phyloP scores from a whole-genome alignment of 2,113 vertebrate species.

The Leptosomus discolor region DNA sequence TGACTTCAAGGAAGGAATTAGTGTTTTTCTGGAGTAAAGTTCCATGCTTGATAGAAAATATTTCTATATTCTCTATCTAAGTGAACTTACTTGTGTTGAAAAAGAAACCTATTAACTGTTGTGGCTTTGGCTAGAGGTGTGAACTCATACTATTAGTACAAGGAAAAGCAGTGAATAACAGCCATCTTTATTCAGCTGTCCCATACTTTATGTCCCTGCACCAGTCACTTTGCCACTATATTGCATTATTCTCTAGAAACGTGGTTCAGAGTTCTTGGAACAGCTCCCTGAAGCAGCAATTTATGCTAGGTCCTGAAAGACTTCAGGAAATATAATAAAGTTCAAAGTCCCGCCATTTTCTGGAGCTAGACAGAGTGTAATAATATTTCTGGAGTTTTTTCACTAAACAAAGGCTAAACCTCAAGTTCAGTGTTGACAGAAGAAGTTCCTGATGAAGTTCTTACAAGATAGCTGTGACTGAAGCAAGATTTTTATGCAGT shows the following conservation, averaged over 20 bases:
- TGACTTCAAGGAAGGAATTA: background rate
- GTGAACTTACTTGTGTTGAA: background rate
- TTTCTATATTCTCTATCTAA: background rate
- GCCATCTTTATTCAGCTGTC: background rate
- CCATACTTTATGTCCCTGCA: background rate
- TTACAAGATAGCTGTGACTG: background rate
- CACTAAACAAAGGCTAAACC: background rate
- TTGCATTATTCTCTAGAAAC: background rate
- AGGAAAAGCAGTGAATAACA: background rate
- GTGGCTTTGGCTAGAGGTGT: background rate
- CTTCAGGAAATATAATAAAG: background rate
- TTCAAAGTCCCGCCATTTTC: background rate
- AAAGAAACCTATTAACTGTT: background rate
- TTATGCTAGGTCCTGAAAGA: background rate
- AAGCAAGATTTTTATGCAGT: background rate
- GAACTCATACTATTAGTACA: background rate
- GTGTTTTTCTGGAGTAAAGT: background rate
- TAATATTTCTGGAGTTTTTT: background rate
- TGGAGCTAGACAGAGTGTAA: background rate
- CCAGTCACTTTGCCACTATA: background rate
- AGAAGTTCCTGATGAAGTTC: background rate
- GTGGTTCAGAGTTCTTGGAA: background rate
- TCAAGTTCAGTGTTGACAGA: background rate
- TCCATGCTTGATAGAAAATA: background rate
- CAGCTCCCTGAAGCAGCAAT: background rate